Evolutionary conservation across 2,113 vertebrate genomes (phyloP).

Genomic region (Oncorhynchus kisutch): DNA sequence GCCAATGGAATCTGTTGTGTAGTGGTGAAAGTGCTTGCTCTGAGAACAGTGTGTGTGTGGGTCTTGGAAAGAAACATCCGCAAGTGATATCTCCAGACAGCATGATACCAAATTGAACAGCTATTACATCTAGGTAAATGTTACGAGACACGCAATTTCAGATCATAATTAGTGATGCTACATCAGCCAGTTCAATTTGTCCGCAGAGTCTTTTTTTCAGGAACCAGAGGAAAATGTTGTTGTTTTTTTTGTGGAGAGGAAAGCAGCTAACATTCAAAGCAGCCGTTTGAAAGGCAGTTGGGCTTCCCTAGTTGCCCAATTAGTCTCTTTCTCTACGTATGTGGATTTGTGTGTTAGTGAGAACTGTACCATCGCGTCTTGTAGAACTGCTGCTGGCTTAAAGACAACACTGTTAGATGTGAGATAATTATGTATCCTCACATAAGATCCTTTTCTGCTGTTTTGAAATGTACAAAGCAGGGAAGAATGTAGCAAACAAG

Average conservation of each 20-base stretch:
- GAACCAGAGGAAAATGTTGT: conserved; percentile 43
- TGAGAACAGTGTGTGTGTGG: background rate
- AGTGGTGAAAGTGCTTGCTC: no score
- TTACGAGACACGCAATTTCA: conserved; percentile 21
- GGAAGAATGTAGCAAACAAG: conserved; percentile 26
- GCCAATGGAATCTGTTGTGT: conserved; percentile 16
- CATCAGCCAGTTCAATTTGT: conserved; percentile 48
- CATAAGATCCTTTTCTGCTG: background rate
- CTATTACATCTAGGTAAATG: conserved; percentile 34
- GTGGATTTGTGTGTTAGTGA: conserved; percentile 12
- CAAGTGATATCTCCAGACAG: conserved; percentile 10
- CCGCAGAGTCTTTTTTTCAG: conserved; percentile 26
- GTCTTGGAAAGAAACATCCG: background rate
- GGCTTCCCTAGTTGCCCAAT: conserved; percentile 74
- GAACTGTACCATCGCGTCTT: conserved; percentile 36
- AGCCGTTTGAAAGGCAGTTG: conserved; percentile 66
- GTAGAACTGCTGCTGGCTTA: conserved; percentile 34
- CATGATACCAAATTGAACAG: conserved; percentile 3
- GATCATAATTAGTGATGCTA: conserved; percentile 25
- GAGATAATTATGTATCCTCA: conserved; percentile 20
- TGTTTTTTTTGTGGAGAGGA: conserved; percentile 42
- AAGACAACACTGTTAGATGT: conserved; percentile 34
- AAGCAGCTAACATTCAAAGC: conserved; percentile 54
- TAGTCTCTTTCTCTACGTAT: conserved; percentile 55
- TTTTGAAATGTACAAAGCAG: background rate